These are phyloP conservation scores for Ciconia nigra DNA, from an alignment of 2,797 vertebrate genomes.

Conservation along the genomic window DNA sequence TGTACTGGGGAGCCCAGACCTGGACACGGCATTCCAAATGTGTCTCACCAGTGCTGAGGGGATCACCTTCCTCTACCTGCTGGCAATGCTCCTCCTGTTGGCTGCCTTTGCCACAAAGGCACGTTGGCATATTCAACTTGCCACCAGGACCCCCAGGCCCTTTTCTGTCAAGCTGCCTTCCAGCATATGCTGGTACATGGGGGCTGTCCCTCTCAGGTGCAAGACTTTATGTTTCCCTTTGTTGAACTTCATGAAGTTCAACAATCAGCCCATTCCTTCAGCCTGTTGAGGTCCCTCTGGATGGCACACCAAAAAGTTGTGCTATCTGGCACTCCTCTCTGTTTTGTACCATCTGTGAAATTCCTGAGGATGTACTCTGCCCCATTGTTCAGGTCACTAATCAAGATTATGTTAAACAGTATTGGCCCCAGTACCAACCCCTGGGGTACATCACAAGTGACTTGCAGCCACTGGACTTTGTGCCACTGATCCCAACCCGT, in stretches of 20 bases:
- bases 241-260: not conserved
- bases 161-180: not conserved
- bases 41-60: not conserved
- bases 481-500: not conserved
- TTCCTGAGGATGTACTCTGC: not conserved
- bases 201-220: not conserved
- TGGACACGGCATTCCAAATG: not conserved
- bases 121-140: accelerated
- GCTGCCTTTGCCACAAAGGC: not conserved
- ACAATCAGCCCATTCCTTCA: not conserved
- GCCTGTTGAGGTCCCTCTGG: not conserved
- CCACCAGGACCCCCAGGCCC: not conserved
- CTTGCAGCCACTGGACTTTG: not conserved
- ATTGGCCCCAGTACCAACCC: not conserved
- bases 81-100: not conserved
- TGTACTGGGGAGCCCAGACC: not conserved
- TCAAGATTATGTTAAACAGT: not conserved
- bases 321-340: not conserved
- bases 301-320: not conserved
- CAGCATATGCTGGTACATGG: not conserved
- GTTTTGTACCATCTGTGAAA: not conserved
- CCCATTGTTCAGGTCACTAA: not conserved
- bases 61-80: not conserved
- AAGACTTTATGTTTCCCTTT: not conserved
- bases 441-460: not conserved